Percentiles rank a stretch among this genome's conserved stretches.
phyloP scores from a whole-genome alignment of 1,140 invertebrate genomes.

The Hormaphis cornu region DNA sequence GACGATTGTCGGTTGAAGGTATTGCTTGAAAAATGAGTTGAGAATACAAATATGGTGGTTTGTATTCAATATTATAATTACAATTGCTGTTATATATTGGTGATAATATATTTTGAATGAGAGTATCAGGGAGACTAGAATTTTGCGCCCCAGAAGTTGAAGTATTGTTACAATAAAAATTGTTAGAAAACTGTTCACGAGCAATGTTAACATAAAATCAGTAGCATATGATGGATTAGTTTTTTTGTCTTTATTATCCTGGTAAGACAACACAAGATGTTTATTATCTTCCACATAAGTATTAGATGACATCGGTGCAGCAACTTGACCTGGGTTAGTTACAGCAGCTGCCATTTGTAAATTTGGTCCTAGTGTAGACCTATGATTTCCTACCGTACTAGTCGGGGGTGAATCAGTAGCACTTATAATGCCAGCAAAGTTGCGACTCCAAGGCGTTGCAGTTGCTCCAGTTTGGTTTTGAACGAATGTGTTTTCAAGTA shows the following conservation, averaged over 20 bases:
- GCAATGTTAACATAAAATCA: slow-evolving; percentile 18
- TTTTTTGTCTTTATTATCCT: slow-evolving; percentile 8
- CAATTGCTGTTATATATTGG: slow-evolving; percentile 22
- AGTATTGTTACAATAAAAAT: slow-evolving; percentile 25
- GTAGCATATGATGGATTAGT: slow-evolving; percentile 15
- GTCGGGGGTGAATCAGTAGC: slow-evolving; percentile 93
- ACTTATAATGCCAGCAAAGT: slow-evolving; percentile 48
- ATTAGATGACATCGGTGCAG: slow-evolving; percentile 10
- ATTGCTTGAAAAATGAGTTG: slow-evolving; percentile 98
- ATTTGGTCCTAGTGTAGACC: slow-evolving; percentile 57
- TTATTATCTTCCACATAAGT: slow-evolving; percentile 29
- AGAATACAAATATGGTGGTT: slow-evolving; percentile 96
- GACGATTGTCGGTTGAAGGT: slow-evolving; percentile 85
- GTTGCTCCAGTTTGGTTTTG: slow-evolving; percentile 20
- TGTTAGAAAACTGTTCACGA: not conserved
- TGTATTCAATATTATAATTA: slow-evolving; percentile 53
- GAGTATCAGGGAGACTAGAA: slow-evolving; percentile 19
- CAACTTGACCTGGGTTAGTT: slow-evolving; percentile 8
- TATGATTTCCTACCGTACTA: slow-evolving; percentile 70
- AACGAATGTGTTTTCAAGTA: slow-evolving; percentile 13
- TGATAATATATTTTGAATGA: slow-evolving; percentile 16
- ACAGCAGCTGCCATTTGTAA: slow-evolving; percentile 55
- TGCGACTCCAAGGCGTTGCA: not conserved
- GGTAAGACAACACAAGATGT: slow-evolving; percentile 20
- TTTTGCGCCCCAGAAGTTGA: slow-evolving; percentile 5